Evolutionary conservation across 2,888 invertebrate genomes (phyloP), one percentile per base, ranked within the genome.

Genomic region (Gerris lacustris): DNA sequence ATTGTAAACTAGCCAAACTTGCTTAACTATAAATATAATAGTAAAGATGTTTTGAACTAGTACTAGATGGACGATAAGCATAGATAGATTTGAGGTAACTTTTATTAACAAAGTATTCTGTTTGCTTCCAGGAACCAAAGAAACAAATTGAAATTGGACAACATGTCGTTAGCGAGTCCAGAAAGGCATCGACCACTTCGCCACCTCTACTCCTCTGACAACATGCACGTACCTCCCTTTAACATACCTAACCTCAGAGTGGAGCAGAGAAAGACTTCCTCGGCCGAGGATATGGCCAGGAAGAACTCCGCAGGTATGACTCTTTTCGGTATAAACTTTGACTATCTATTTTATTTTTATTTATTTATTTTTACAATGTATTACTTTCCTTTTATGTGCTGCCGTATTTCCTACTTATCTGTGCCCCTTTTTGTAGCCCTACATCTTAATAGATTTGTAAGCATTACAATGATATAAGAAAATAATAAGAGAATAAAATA

Each of bases 231-330:
- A 17, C 89, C 89, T 44, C 89, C 90, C 0, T 93, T 93, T 82
- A 91, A 90, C 79, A 92, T 94, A 77, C 93, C 93, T n/a, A 92
- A 92, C 81, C 82, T 92, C 75, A 87, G 91, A 70, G 89, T 92
- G 73, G 92, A 92, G 78, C 90, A 91, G 78, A 86, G 93, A 75
- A 94, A 94, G 81, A 93, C 94, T 2, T 92, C 92, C 67, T 92
- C 92, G 77, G 93, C 94, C 6, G 94, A 94, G 80, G 92, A 94
- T 78, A 92, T 94, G 91, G 92, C 91, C 43, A 85, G 92, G 77
- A 92, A 92, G 80, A 92, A 91, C 79, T 92, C 92, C 7, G 87
- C 88, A 78, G 88, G 90, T 85, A 82, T 63, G 9, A 18, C 6
- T 70, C 18, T n/a, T 31, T 43, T 62, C 31, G 31, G 31, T 31